Base-by-base conservation (phyloP, 2,113 vertebrate genomes). In the Mungos mungo region DNA sequence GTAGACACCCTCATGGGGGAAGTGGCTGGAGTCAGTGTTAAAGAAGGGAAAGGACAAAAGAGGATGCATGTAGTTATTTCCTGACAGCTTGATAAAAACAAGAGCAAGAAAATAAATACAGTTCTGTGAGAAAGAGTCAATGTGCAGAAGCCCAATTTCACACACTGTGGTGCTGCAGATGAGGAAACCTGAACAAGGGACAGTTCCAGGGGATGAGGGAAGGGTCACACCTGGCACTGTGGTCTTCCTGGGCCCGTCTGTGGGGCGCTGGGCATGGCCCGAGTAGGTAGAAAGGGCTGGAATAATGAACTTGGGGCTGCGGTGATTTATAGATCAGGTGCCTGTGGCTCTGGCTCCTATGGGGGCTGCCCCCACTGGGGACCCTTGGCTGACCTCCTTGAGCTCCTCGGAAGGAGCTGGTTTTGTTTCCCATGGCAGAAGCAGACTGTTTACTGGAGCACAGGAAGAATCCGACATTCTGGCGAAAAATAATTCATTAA, bases 401-500 rank as follows among this genome's bases (percentile, higher is more conserved):
- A 96, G 92, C 95, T 95, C 97, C 95, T 96, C 71, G 16, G 96
- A 98, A 97, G 96, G 96, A 98, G 95, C 92, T 95, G 93, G 89
- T 98, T 98, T 92, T 98, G 69, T 96, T 98, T 97, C 97, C 93
- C n/a, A 0, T 12, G 38, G 96, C 97, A 98, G 97, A 98, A 94
- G 95, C 97, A 97, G 94, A 93, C 98, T 98, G 90, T 99, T 98
- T 98, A 98, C 98, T 98, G 90, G 85, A 98, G 96, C 95, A 88
- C 94, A 98, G 95, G 96, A 98, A 98, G 98, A 98, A 98, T 98
- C 97, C 96, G 96, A 98, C 96, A 95, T 98, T 98, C 98, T 98
- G 98, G 97, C 16, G 66, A 98, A 98, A 98, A 98, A 98, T 97
- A 98, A 98, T 99, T 98, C 90, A 93, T 98, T 98, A 98, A 98